phyloP scores from a whole-genome alignment of 2,888 invertebrate species.

The Lutraria lutraria region DNA sequence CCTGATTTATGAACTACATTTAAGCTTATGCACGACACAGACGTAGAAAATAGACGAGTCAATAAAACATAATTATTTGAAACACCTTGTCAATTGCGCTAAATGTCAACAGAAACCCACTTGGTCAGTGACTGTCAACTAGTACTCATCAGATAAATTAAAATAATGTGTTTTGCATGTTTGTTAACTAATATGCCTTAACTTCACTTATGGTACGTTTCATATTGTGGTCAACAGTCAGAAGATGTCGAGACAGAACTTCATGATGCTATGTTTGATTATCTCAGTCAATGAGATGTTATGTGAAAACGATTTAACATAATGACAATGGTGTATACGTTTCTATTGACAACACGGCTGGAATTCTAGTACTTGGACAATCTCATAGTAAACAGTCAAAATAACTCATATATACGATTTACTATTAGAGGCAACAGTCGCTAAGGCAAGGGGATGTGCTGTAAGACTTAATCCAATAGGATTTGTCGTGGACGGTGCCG shows the following conservation, averaged over 20 bases:
- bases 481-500: constrained; percentile 59
- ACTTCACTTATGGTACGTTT: too few relatives aligned
- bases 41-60: too few relatives aligned
- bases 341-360: not conserved
- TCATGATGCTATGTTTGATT: not conserved
- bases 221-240: constrained; percentile 46
- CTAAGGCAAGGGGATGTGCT: constrained; percentile 54
- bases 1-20: too few relatives aligned
- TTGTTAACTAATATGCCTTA: too few relatives aligned
- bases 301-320: constrained; percentile 27
- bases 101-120: too few relatives aligned
- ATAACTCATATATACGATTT: constrained; percentile 55
- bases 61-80: too few relatives aligned
- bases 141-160: too few relatives aligned
- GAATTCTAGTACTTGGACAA: constrained; percentile 41
- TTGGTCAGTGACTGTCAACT: too few relatives aligned
- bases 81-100: too few relatives aligned
- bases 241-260: not conserved
- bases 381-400: constrained; percentile 32
- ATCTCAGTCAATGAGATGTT: not conserved
- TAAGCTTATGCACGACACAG: too few relatives aligned
- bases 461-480: constrained; percentile 61
- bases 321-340: constrained; percentile 36
- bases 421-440: constrained; percentile 49
- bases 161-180: too few relatives aligned